phyloP scores from a whole-genome alignment of 2,888 invertebrate species.

The Thymelicus lineola region DNA sequence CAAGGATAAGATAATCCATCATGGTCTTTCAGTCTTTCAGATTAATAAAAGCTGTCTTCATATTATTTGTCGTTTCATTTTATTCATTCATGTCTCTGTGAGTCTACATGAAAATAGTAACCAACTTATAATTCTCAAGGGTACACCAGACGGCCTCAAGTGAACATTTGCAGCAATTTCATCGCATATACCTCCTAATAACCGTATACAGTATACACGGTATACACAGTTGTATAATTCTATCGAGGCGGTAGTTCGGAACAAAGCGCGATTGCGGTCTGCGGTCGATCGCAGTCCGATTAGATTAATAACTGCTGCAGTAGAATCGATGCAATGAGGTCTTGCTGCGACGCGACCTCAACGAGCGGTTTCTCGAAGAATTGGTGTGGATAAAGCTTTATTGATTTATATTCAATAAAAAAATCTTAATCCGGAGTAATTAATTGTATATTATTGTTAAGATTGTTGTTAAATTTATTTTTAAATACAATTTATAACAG shows the following conservation, averaged over 20 bases:
- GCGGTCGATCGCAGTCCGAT: conserved; percentile 45
- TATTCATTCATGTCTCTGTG: too few species aligned
- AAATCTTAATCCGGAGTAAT: too few species aligned
- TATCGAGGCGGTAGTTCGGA: conserved; percentile 27
- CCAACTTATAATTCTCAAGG: neutral
- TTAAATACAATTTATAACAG: too few species aligned
- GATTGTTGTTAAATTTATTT: too few species aligned
- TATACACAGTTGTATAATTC: conserved; percentile 20
- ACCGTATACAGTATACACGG: neutral
- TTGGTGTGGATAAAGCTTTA: neutral
- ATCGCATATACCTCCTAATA: conserved; percentile 16
- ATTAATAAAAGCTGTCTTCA: too few species aligned
- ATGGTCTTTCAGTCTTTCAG: too few species aligned
- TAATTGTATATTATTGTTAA: too few species aligned
- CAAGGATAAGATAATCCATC: too few species aligned
- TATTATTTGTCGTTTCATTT: too few species aligned
- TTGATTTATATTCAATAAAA: neutral
- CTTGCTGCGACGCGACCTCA: conserved; percentile 5
- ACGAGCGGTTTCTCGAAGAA: neutral
- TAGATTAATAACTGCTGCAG: conserved; percentile 51
- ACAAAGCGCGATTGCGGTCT: conserved; percentile 42
- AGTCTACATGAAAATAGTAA: neutral
- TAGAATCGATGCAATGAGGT: conserved; percentile 38
- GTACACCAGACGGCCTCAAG: neutral
- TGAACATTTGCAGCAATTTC: conserved; percentile 5